Conservation (phyloP, 2,797 vertebrate species). For the Lagodon rhomboides region DNA sequence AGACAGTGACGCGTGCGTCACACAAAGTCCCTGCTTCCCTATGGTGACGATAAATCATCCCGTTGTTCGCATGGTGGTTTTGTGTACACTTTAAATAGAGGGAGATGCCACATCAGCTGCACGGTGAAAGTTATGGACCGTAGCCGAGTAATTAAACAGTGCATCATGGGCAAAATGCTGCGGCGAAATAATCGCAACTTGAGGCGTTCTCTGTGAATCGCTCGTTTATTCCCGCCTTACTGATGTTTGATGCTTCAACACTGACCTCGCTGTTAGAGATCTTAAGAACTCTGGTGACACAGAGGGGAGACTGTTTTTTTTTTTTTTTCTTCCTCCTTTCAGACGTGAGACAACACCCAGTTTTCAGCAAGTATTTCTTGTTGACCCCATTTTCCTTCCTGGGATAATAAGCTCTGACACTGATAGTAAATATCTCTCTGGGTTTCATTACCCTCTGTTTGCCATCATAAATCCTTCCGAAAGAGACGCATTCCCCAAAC, state of each 20-base stretch:
- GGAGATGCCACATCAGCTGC: slow-evolving; percentile 72
- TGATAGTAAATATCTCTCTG: slow-evolving; percentile 78
- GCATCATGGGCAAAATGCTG: slow-evolving; percentile 60
- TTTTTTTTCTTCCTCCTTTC: slow-evolving; percentile 12
- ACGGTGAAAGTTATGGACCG: slow-evolving; percentile 65
- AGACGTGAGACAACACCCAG: slow-evolving; percentile 69
- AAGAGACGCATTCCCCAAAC: slow-evolving; percentile 72
- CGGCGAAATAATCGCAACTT: slow-evolving; percentile 46
- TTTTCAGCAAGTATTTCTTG: slow-evolving; percentile 76
- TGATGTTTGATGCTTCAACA: slow-evolving; percentile 60
- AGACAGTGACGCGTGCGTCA: slow-evolving; percentile 57
- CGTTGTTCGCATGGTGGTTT: slow-evolving; percentile 73
- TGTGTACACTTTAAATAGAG: slow-evolving; percentile 75
- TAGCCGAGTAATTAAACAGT: slow-evolving; percentile 70
- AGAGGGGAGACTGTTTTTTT: slow-evolving; percentile 44
- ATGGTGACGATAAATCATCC: slow-evolving; percentile 61
- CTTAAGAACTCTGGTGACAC: slow-evolving; percentile 49
- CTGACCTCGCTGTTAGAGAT: slow-evolving; percentile 69
- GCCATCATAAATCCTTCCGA: slow-evolving; percentile 76
- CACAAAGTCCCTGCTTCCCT: slow-evolving; percentile 54
- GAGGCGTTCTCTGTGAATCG: slow-evolving; percentile 51
- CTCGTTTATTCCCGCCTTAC: slow-evolving; percentile 59
- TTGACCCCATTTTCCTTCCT: slow-evolving; percentile 76
- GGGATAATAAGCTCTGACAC: slow-evolving; percentile 77
- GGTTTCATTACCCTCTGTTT: slow-evolving; percentile 82